phyloP scores from a whole-genome alignment of 2,113 vertebrate species.

The Nettapus auritus region DNA sequence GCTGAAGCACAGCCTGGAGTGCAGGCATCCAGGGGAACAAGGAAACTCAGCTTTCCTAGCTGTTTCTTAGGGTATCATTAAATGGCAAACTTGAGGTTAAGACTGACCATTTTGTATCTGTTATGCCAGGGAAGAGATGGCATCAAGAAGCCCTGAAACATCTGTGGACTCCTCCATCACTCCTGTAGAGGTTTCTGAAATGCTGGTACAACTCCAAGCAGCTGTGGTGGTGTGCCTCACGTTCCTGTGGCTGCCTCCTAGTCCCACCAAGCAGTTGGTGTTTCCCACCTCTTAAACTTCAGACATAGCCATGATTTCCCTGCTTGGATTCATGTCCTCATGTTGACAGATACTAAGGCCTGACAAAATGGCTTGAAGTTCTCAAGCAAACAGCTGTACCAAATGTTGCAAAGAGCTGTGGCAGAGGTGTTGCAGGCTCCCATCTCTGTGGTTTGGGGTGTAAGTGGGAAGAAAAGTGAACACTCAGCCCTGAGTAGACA shows the following conservation, averaged over 20 bases:
- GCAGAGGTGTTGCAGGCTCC: not conserved
- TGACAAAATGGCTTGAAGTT: not conserved
- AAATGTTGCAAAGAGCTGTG: not conserved
- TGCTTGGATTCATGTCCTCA: not conserved
- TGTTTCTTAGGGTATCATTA: not conserved
- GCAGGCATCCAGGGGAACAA: not conserved
- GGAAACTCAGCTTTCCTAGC: not conserved
- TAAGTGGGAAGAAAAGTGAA: not conserved
- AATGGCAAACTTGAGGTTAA: not conserved
- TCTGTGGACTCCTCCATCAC: rapidly evolving
- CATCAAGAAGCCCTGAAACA: not conserved
- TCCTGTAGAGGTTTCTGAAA: not conserved
- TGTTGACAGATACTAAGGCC: not conserved
- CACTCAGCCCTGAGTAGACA: not conserved
- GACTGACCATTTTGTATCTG: not conserved
- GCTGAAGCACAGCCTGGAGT: not conserved
- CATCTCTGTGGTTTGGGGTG: not conserved
- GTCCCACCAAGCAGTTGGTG: not conserved
- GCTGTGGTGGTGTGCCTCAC: not conserved
- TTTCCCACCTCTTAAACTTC: not conserved
- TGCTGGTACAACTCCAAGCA: not conserved
- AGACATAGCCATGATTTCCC: not conserved
- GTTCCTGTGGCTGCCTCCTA: not conserved
- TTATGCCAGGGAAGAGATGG: not conserved
- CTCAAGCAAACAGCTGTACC: not conserved